phyloP scores from a whole-genome alignment of 2,113 vertebrate genomes.

The Corythoichthys intestinalis region DNA sequence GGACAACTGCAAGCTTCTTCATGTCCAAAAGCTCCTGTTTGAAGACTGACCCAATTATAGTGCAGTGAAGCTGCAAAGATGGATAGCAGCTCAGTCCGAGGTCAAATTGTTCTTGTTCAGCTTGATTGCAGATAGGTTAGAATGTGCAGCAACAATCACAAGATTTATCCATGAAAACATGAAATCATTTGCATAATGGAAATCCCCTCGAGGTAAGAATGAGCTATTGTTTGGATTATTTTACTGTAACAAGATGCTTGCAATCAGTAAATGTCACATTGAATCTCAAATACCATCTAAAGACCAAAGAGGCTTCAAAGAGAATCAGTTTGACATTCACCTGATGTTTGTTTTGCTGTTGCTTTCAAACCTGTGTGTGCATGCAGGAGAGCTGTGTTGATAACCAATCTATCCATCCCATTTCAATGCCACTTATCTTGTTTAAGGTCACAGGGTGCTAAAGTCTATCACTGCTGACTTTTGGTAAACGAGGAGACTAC shows the following conservation, averaged over 20 bases:
- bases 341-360: conserved; percentile 58
- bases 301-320: conserved; percentile 42
- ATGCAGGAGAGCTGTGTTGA: conserved; percentile 54
- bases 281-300: conserved; percentile 34
- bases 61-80: conserved; percentile 32
- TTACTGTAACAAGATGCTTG: conserved; percentile 16
- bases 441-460: too few species aligned
- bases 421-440: too few species aligned
- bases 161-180: conserved; percentile 19
- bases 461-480: too few species aligned
- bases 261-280: conserved; percentile 33
- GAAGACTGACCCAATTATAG: conserved; percentile 55
- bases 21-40: conserved; percentile 37
- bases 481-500: too few species aligned
- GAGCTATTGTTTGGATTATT: conserved; percentile 11
- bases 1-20: conserved; percentile 35
- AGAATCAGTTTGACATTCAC: conserved; percentile 55
- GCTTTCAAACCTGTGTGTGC: conserved; percentile 36
- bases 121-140: conserved; percentile 30
- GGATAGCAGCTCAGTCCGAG: conserved; percentile 11
- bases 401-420: conserved; percentile 41
- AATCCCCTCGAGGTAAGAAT: background rate
- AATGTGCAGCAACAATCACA: conserved; percentile 21
- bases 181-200: conserved; percentile 2
- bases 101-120: conserved; percentile 10